These are phyloP conservation scores for Melanotaenia pygmaea DNA, from an alignment of 2,797 vertebrate species.

Conservation along the genomic window DNA sequence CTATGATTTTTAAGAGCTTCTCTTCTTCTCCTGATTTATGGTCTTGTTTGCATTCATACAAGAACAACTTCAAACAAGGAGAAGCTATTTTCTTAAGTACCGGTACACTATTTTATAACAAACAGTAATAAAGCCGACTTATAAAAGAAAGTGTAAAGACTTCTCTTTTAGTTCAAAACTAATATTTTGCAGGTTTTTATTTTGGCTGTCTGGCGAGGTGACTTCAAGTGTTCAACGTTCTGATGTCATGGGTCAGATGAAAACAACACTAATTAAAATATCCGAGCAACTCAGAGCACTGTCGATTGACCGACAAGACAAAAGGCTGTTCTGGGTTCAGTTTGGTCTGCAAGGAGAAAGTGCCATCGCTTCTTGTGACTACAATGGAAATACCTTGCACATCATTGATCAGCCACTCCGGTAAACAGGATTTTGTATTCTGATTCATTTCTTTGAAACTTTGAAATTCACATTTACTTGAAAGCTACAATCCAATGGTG, in stretches of 20 bases:
- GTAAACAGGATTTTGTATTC: slow-evolving; percentile 71
- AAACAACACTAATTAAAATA: slow-evolving; percentile 79
- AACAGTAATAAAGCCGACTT: background rate
- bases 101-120: background rate
- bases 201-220: slow-evolving; percentile 87
- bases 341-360: slow-evolving; percentile 65
- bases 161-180: slow-evolving; percentile 2
- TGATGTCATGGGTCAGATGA: slow-evolving; percentile 68
- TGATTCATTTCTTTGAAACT: background rate
- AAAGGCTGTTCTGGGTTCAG: slow-evolving; percentile 90
- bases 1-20: no score
- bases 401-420: slow-evolving; percentile 75
- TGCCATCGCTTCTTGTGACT: slow-evolving; percentile 88
- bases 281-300: slow-evolving; percentile 77
- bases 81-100: background rate
- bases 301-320: slow-evolving; percentile 81
- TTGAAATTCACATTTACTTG: no score
- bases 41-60: background rate
- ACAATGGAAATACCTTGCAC: slow-evolving; percentile 81
- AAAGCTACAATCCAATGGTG: no score
- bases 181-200: slow-evolving; percentile 85
- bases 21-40: background rate
- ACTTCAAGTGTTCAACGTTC: slow-evolving; percentile 83
- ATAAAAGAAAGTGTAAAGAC: background rate
- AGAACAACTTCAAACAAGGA: slow-evolving; percentile 3